phyloP scores from a whole-genome alignment of 1,140 invertebrate genomes.

The Drosophila asahinai region DNA sequence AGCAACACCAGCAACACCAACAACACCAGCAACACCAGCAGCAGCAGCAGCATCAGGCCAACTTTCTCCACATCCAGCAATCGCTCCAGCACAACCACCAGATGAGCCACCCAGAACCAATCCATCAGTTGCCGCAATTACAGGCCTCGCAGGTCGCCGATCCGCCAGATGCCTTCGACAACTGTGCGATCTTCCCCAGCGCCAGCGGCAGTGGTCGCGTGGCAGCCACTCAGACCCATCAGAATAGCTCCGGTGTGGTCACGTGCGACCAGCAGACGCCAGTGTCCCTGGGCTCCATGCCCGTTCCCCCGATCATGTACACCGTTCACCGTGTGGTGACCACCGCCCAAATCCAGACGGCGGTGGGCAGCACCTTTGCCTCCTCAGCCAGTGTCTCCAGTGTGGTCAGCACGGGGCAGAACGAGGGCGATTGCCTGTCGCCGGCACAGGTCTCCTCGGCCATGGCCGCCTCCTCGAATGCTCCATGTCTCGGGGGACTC shows the following conservation, averaged over 20 bases:
- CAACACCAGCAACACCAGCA: slow-evolving; percentile 39
- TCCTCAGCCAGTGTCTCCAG: slow-evolving; percentile 83
- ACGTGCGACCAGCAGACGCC: slow-evolving; percentile 66
- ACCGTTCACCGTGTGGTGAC: slow-evolving; percentile 84
- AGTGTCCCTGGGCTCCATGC: slow-evolving; percentile 56
- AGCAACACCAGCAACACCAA: slow-evolving; percentile 49
- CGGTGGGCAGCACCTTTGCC: slow-evolving; percentile 79
- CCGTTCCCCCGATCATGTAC: slow-evolving; percentile 80
- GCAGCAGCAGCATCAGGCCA: slow-evolving; percentile 41
- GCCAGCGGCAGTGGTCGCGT: slow-evolving; percentile 53
- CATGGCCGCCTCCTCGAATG: slow-evolving; percentile 57
- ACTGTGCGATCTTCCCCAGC: slow-evolving; percentile 60
- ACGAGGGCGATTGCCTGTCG: slow-evolving; percentile 69
- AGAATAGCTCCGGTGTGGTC: slow-evolving; percentile 43
- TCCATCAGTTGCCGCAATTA: slow-evolving; percentile 60
- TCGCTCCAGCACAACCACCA: slow-evolving; percentile 61
- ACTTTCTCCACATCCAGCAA: slow-evolving; percentile 57
- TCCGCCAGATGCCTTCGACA: slow-evolving; percentile 53
- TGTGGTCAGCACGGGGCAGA: slow-evolving; percentile 75
- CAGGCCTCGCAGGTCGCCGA: slow-evolving; percentile 53
- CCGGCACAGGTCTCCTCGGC: slow-evolving; percentile 59
- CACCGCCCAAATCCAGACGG: slow-evolving; percentile 83
- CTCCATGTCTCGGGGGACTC: slow-evolving; percentile 50
- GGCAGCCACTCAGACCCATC: slow-evolving; percentile 71
- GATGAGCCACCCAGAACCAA: slow-evolving; percentile 47